These are phyloP conservation scores for Drosophila quinaria DNA, from an alignment of 2,888 invertebrate genomes.

Conservation along the genomic window DNA sequence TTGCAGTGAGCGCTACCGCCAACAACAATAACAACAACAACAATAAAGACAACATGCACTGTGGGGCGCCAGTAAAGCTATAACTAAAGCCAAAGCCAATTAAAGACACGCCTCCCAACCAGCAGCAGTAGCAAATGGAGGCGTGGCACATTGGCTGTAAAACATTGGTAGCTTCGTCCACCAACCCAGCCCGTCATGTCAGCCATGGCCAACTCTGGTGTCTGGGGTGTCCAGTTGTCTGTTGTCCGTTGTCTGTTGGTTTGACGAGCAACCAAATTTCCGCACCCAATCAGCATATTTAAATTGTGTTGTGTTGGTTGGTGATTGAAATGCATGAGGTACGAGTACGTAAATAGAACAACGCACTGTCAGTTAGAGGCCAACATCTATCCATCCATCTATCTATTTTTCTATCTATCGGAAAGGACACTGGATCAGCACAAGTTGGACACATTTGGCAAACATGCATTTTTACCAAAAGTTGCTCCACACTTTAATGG, in stretches of 20 bases:
- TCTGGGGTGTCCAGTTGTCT: conserved; percentile 1
- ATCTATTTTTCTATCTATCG: not conserved
- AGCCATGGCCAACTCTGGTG: conserved; percentile 7
- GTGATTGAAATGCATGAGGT: conserved; percentile 78
- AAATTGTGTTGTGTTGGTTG: conserved; percentile 73
- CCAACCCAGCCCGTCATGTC: not conserved
- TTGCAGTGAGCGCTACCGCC: conserved; percentile 37
- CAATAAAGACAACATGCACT: conserved; percentile 22
- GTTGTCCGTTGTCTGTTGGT: conserved; percentile 15
- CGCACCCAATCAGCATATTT: conserved; percentile 80
- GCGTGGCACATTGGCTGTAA: conserved; percentile 41
- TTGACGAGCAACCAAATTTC: conserved; percentile 66
- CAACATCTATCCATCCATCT: conserved; percentile 4
- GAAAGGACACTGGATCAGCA: conserved; percentile 37
- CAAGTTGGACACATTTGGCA: conserved; percentile 54
- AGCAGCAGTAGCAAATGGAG: conserved; percentile 25
- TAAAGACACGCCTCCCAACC: conserved; percentile 57
- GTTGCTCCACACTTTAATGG: conserved; percentile 59
- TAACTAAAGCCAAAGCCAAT: conserved; percentile 62
- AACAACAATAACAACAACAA: conserved; percentile 12
- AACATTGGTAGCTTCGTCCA: conserved; percentile 28
- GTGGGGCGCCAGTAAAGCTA: conserved; percentile 29
- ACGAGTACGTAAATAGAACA: conserved; percentile 59
- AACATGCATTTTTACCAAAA: conserved; percentile 66
- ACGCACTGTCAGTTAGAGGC: conserved; percentile 48